A percentile compares a stretch with the other conserved stretches of the same genome.
phyloP scores from a whole-genome alignment of 2,113 vertebrate species.

The Pheucticus melanocephalus region DNA sequence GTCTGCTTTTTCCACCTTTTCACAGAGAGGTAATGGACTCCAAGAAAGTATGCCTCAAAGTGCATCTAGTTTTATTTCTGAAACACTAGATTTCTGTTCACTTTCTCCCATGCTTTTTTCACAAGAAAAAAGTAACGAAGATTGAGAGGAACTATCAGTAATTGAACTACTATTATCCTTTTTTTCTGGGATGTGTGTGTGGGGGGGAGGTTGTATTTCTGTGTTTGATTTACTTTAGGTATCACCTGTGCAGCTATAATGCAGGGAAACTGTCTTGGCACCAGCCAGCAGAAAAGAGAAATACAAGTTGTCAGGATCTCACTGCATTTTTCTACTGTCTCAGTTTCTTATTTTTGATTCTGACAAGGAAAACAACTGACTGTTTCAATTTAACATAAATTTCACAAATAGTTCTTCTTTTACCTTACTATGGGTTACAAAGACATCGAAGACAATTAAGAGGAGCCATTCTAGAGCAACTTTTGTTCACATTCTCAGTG shows the following conservation, averaged over 20 bases:
- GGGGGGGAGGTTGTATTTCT: neutral
- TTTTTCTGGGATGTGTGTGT: fast-evolving
- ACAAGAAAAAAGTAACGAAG: neutral
- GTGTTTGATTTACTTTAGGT: neutral
- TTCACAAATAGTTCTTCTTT: neutral
- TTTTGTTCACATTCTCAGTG: neutral
- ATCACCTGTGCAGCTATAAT: constrained; percentile 18
- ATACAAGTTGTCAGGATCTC: neutral
- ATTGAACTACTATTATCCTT: neutral
- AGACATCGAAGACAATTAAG: neutral
- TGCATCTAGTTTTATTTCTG: neutral
- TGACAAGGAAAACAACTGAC: neutral
- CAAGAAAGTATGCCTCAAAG: neutral
- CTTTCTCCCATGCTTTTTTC: neutral
- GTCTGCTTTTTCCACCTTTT: neutral
- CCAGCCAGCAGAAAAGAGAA: neutral
- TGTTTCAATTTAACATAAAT: neutral
- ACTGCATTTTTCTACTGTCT: neutral
- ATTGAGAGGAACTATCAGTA: neutral
- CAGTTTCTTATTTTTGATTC: neutral
- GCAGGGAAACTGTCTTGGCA: neutral
- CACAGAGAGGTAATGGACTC: neutral
- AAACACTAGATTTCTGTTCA: neutral
- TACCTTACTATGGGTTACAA: neutral
- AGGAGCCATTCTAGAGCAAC: neutral